Conservation (phyloP, 2,113 vertebrate genomes). For the Leucopsar rothschildi region DNA sequence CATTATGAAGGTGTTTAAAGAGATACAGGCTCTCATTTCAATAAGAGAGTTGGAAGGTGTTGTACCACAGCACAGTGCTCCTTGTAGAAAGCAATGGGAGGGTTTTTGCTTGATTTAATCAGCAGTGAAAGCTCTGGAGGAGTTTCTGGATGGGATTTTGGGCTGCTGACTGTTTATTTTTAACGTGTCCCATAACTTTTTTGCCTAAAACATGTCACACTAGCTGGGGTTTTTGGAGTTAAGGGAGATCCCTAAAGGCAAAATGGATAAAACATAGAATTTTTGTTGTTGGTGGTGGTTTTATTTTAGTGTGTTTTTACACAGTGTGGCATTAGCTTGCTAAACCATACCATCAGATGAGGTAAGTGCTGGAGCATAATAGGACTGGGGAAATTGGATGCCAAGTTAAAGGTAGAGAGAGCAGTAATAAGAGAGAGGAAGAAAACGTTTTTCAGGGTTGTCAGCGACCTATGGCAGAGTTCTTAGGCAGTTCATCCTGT, state of each 20-base stretch:
- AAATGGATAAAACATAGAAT: not conserved
- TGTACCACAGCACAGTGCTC: not conserved
- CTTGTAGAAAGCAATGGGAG: not conserved
- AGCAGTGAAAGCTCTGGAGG: not conserved
- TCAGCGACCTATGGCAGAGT: accelerated
- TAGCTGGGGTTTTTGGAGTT: not conserved
- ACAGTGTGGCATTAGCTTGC: not conserved
- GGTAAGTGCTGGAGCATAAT: not conserved
- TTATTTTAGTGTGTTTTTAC: not conserved
- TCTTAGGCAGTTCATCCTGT: not conserved
- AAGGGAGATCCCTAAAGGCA: not conserved
- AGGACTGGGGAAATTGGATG: not conserved
- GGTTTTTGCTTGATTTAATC: not conserved
- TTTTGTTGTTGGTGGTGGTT: not conserved
- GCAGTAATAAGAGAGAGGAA: not conserved
- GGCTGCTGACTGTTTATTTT: not conserved
- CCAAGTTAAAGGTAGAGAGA: not conserved
- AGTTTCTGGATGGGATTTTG: not conserved
- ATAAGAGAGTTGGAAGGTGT: not conserved
- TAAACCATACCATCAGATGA: not conserved
- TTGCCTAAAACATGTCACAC: not conserved
- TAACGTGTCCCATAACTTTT: not conserved
- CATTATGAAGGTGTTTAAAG: not conserved
- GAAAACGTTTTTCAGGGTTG: not conserved
- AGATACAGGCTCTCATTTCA: not conserved